Evolutionary conservation across 2,888 invertebrate genomes (phyloP).

Genomic region (Cataglyphis rosenhaueri): DNA sequence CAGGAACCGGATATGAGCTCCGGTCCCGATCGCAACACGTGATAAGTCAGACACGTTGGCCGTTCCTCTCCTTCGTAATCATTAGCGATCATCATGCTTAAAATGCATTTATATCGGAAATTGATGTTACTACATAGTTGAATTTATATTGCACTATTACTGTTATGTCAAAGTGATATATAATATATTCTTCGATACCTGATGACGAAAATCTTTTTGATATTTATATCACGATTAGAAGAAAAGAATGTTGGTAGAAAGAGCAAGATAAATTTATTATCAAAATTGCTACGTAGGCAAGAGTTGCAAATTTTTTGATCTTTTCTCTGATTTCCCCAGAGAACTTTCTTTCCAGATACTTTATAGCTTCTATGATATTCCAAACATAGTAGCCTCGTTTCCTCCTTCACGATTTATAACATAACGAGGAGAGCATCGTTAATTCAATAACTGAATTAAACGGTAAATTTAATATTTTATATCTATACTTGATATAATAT

Average conservation of each 20-base stretch:
- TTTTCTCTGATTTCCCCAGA: conserved; percentile 26
- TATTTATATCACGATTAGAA: not conserved
- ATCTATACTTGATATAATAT: not conserved
- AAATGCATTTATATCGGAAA: not conserved
- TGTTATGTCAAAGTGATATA: not conserved
- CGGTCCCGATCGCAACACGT: not conserved
- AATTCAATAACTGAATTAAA: conserved; percentile 16
- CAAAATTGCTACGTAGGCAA: not conserved
- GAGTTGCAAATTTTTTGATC: not conserved
- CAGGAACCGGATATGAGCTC: conserved; percentile 40
- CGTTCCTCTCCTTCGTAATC: not conserved
- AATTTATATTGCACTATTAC: not conserved
- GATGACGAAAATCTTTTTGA: not conserved
- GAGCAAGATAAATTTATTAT: conserved; percentile 11
- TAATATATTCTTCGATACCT: not conserved
- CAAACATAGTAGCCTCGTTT: not conserved
- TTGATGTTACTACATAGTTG: not conserved
- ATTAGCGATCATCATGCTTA: not conserved
- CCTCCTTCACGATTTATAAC: not conserved
- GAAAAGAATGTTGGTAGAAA: not conserved
- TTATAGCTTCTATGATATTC: conserved; percentile 14
- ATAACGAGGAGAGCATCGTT: not conserved
- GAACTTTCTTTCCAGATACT: not conserved
- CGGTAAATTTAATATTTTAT: not conserved
- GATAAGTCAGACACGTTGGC: conserved; percentile 13